Base-by-base conservation (phyloP, 2,797 vertebrate genomes). In the Enteromius fasciolatus region DNA sequence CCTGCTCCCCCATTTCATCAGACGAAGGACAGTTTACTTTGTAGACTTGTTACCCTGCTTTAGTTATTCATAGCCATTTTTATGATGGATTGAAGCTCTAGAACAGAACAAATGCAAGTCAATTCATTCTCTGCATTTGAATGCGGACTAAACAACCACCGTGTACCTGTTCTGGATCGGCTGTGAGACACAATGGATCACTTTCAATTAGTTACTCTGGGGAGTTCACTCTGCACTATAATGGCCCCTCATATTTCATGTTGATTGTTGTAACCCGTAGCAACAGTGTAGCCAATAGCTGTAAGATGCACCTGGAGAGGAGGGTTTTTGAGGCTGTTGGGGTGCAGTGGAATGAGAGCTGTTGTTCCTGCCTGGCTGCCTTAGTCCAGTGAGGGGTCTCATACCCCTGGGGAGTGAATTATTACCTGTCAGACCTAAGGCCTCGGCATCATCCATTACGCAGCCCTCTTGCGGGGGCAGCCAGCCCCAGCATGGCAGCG, bases 321-420 rank as follows among this genome's bases (percentile, higher is more conserved):
- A 82, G 79, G 82, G 81, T 79, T 78, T 39, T 76, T 44, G 81
- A 67, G 70, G 67, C 64, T 76, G 64, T 69, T 57, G 80, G 73
- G 57, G 12, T 63, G 7, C 64, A 83, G 57, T 31, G 74, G 64
- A 54, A 78, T 80, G 82, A 57, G 63, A 75, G 78, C 67, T 31
- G 54, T 78, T 85, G 79, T 87, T 82, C 76, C 70, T 79, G 82
- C 85, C 88, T 81, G 83, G 85, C 76, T 88, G 23, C 68, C 86
- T 84, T 81, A 89, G 90, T 92, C 90, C 92, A 91, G 85, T 78
- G 86, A 87, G 87, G 85, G 89, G 87, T 92, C 87, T 87, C 70
- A 80, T 89, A 91, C 90, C 93, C 91, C 91, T 84, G 88, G 91
- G 91, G 93, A 92, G 91, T 94, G 94, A 95, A 93, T 95, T 93